phyloP scores from a whole-genome alignment of 2,888 invertebrate species.

The Drosophila percnosoma region DNA sequence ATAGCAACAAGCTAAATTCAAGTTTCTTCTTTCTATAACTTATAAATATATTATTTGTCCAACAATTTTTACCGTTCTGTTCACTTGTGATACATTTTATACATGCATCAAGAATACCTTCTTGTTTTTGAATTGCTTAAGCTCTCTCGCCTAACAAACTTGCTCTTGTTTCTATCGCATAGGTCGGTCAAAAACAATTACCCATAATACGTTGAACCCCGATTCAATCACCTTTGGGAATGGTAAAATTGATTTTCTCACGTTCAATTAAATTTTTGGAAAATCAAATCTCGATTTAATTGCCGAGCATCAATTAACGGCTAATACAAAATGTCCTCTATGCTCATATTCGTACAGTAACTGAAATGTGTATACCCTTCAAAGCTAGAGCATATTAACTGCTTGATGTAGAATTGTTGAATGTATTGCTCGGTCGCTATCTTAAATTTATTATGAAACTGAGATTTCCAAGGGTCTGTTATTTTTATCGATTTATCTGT shows the following conservation, averaged over 20 bases:
- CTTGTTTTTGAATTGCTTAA: neutral
- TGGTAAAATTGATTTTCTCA: conserved; percentile 68
- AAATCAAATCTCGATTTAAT: conserved; percentile 53
- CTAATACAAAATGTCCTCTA: conserved; percentile 63
- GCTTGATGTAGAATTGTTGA: too few species aligned
- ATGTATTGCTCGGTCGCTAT: neutral
- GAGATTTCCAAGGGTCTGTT: neutral
- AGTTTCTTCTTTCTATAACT: neutral
- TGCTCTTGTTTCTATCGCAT: neutral
- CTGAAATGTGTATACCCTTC: conserved; percentile 9
- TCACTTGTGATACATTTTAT: neutral
- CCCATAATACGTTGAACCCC: conserved; percentile 16
- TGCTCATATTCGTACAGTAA: neutral
- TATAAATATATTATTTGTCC: neutral
- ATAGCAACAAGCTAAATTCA: neutral
- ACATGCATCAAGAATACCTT: neutral
- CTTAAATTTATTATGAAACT: neutral
- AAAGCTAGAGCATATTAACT: neutral
- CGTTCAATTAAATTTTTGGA: conserved; percentile 74
- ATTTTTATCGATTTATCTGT: neutral
- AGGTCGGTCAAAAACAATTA: neutral
- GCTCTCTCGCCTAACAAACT: neutral
- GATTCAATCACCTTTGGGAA: conserved; percentile 32
- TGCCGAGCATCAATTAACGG: conserved; percentile 48
- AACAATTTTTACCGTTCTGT: neutral